Evolutionary conservation across 2,113 vertebrate species (phyloP).

Genomic region (Baryphthengus martii): DNA sequence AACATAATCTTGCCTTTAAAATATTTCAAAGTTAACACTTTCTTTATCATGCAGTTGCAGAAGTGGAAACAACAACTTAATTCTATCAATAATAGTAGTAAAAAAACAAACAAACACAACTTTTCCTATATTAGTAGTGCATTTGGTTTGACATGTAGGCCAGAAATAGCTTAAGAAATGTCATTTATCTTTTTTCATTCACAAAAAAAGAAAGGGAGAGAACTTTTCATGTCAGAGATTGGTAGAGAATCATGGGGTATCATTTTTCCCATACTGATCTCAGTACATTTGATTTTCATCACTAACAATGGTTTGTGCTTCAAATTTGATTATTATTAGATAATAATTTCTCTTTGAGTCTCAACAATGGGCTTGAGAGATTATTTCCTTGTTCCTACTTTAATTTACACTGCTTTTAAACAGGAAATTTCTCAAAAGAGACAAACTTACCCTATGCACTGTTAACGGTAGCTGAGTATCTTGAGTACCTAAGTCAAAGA

Average conservation of each 20-base stretch:
- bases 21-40: background rate
- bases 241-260: background rate
- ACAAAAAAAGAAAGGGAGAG: background rate
- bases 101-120: background rate
- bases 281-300: constrained; percentile 43
- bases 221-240: background rate
- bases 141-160: background rate
- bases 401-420: background rate
- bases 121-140: background rate
- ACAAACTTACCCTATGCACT: background rate
- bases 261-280: background rate
- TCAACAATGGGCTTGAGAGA: background rate
- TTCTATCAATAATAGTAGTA: background rate
- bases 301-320: constrained; percentile 43
- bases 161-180: background rate
- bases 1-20: background rate
- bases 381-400: background rate
- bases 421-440: background rate
- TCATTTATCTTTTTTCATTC: background rate
- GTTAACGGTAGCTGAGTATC: background rate
- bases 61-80: background rate
- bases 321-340: constrained; percentile 46
- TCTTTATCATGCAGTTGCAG: background rate
- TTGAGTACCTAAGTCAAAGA: background rate
- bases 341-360: constrained; percentile 13